A percentile compares a stretch with the other conserved stretches of the same genome.
Evolutionary conservation across 2,888 invertebrate species (phyloP).

Genomic region (Drosophila neotestacea): DNA sequence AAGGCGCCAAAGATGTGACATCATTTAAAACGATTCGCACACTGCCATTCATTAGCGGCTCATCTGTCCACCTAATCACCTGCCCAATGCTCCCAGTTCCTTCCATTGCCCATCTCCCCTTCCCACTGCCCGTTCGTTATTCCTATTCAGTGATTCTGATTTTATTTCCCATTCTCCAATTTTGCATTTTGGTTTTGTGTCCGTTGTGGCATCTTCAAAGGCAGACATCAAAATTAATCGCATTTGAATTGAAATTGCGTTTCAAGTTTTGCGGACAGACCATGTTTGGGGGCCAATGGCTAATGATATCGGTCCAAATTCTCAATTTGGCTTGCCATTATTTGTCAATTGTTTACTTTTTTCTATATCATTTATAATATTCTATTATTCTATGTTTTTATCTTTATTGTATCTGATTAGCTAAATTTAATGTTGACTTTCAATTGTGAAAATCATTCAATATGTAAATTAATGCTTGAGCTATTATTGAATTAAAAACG

Average conservation of each 20-base stretch:
- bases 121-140: not conserved
- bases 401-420: constrained; percentile 7
- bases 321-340: constrained; percentile 8
- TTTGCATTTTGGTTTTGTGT: constrained; percentile 20
- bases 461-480: not conserved
- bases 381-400: not conserved
- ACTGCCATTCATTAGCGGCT: constrained; percentile 43
- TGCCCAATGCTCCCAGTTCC: constrained; percentile 9
- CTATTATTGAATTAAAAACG: not conserved
- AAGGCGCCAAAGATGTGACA: constrained; percentile 3
- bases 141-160: constrained; percentile 9
- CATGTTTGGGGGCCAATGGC: constrained; percentile 1
- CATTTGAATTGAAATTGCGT: constrained; percentile 70
- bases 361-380: not conserved
- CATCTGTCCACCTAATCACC: constrained; percentile 36
- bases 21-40: constrained; percentile 30
- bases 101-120: not conserved
- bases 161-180: constrained; percentile 15
- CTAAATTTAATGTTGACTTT: constrained; percentile 4
- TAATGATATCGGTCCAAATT: constrained; percentile 12
- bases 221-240: constrained; percentile 67
- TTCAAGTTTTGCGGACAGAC: constrained; percentile 32
- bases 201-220: constrained; percentile 62
- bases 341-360: constrained; percentile 15
- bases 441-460: not conserved